A percentile compares a stretch with the other conserved stretches of the same genome.
These are phyloP conservation scores for Ptilodon capucinus DNA, from an alignment of 2,888 invertebrate genomes.

Conservation along the genomic window DNA sequence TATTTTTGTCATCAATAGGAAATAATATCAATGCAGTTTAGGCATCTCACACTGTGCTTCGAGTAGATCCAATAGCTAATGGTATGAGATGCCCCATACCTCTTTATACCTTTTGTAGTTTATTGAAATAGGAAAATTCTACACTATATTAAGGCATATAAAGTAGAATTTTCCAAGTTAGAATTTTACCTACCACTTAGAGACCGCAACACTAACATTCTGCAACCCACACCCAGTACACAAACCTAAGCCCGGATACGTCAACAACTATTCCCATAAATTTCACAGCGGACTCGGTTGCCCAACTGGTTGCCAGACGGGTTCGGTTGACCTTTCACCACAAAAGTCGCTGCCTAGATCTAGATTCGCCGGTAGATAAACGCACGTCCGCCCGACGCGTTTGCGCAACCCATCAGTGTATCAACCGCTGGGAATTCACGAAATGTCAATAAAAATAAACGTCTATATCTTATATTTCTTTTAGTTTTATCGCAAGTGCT, in stretches of 20 bases:
- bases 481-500: too few relatives aligned
- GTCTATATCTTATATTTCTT: neutral
- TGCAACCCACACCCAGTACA: neutral
- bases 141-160: too few relatives aligned
- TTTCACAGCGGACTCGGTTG: slow-evolving; percentile 30
- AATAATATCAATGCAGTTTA: too few relatives aligned
- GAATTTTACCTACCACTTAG: too few relatives aligned
- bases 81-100: too few relatives aligned
- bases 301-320: slow-evolving; percentile 48
- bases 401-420: slow-evolving; percentile 43
- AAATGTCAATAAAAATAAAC: slow-evolving; percentile 9
- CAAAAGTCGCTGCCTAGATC: slow-evolving; percentile 66
- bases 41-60: too few relatives aligned
- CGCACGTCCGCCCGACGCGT: slow-evolving; percentile 40
- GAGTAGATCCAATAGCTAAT: too few relatives aligned
- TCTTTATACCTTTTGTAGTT: too few relatives aligned
- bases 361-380: slow-evolving; percentile 66
- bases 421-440: slow-evolving; percentile 12
- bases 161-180: too few relatives aligned
- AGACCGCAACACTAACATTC: neutral
- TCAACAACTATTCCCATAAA: slow-evolving; percentile 26
- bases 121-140: too few relatives aligned
- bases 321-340: slow-evolving; percentile 70
- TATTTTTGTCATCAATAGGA: neutral
- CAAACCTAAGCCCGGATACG: neutral